Percentiles rank a stretch among this genome's conserved stretches.
These are phyloP conservation scores for Clarias fuscus DNA, from an alignment of 2,797 vertebrate genomes.

Conservation along the genomic window DNA sequence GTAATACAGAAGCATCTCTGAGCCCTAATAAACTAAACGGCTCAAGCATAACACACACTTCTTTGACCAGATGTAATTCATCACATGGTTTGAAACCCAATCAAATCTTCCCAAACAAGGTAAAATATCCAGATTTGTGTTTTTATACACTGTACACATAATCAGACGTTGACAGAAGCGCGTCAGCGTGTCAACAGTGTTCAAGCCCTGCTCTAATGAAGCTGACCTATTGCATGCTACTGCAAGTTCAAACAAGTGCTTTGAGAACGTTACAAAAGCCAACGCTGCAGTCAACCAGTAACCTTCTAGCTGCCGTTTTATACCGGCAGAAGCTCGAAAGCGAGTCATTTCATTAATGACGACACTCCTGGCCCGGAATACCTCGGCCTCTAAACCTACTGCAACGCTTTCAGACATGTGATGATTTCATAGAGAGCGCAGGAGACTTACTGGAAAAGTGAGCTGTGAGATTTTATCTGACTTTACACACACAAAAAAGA, in stretches of 20 bases:
- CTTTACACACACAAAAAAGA: not conserved
- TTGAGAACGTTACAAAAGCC: not conserved
- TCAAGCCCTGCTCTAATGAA: conserved; percentile 27
- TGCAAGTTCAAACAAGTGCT: conserved; percentile 25
- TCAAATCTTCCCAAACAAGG: not conserved
- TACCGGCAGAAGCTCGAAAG: not conserved
- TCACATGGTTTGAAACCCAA: not conserved
- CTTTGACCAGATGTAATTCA: not conserved
- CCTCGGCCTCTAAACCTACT: not conserved
- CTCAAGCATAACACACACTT: not conserved
- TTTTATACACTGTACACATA: not conserved
- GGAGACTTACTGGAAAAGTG: not conserved
- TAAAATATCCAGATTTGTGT: no score
- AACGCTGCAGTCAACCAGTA: not conserved
- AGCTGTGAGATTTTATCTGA: not conserved
- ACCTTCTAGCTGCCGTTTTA: conserved; percentile 9
- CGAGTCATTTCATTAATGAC: not conserved
- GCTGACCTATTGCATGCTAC: conserved; percentile 21
- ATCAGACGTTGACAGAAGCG: not conserved
- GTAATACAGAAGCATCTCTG: not conserved
- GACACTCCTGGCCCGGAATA: not conserved
- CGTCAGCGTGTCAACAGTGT: not conserved
- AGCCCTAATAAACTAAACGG: not conserved
- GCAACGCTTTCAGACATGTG: not conserved
- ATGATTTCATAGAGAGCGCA: not conserved